Evolutionary conservation across 2,797 vertebrate species (phyloP).

Genomic region (Sylvilagus floridanus): DNA sequence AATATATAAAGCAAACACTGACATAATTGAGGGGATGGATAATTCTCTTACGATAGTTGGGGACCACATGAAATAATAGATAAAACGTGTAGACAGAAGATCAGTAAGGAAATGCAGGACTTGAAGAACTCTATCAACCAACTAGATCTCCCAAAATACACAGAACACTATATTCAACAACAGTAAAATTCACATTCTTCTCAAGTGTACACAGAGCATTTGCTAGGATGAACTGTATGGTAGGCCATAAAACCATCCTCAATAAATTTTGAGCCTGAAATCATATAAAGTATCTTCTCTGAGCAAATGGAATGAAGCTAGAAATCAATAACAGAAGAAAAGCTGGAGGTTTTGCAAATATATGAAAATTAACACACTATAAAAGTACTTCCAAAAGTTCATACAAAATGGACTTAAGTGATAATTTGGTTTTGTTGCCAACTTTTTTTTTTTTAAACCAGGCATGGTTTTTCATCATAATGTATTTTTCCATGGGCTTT

Average conservation of each 20-base stretch:
- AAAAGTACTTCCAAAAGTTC: not conserved
- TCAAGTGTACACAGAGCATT: not conserved
- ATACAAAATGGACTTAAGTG: no score
- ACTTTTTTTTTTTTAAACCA: no score
- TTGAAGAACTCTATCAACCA: conserved; percentile 27
- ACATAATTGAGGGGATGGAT: not conserved
- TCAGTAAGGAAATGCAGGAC: not conserved
- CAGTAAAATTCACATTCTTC: not conserved
- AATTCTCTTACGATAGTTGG: not conserved
- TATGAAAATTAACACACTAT: conserved; percentile 27
- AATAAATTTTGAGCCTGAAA: not conserved
- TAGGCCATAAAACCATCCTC: conserved; percentile 41
- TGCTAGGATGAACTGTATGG: not conserved
- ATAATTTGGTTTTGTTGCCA: no score
- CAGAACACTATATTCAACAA: not conserved
- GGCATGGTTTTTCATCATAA: no score
- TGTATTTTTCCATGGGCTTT: no score
- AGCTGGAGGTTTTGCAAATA: not conserved
- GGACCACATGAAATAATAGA: not conserved
- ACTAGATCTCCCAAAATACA: not conserved
- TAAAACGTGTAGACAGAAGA: not conserved
- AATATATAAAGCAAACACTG: conserved; percentile 3
- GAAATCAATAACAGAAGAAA: conserved; percentile 24
- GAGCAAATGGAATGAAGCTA: conserved; percentile 29
- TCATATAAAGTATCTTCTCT: not conserved